These are phyloP conservation scores for Aphis craccivora DNA, from an alignment of 1,140 invertebrate genomes.

Conservation along the genomic window DNA sequence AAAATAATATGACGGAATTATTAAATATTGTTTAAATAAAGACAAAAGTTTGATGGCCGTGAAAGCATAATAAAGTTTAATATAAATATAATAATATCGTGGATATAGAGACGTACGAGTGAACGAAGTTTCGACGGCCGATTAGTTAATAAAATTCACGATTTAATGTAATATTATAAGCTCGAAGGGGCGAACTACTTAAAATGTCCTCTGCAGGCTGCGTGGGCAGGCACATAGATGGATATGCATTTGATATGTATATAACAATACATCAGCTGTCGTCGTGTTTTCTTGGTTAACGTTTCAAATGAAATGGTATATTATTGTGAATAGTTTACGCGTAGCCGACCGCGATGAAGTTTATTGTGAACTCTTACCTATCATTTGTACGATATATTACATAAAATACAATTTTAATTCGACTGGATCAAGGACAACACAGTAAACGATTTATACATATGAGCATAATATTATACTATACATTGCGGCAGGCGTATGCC, in stretches of 20 bases:
- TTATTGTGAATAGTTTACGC: background rate
- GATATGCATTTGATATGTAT: background rate
- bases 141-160: background rate
- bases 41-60: background rate
- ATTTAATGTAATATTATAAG: background rate
- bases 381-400: too few relatives aligned
- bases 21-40: background rate
- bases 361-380: background rate
- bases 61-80: background rate
- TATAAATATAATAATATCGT: background rate
- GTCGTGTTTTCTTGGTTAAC: background rate
- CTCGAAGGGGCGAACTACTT: background rate
- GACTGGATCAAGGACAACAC: background rate
- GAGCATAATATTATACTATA: too few relatives aligned
- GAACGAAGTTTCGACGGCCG: background rate
- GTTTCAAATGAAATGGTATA: background rate
- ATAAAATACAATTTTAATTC: background rate
- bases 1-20: background rate
- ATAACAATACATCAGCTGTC: background rate
- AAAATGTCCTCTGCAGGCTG: background rate
- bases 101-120: background rate
- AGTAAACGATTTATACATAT: background rate
- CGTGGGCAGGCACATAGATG: background rate
- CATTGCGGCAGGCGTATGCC: background rate
- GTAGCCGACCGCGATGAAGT: background rate